phyloP scores from a whole-genome alignment of 2,888 invertebrate genomes.

The Pollenia amentaria region DNA sequence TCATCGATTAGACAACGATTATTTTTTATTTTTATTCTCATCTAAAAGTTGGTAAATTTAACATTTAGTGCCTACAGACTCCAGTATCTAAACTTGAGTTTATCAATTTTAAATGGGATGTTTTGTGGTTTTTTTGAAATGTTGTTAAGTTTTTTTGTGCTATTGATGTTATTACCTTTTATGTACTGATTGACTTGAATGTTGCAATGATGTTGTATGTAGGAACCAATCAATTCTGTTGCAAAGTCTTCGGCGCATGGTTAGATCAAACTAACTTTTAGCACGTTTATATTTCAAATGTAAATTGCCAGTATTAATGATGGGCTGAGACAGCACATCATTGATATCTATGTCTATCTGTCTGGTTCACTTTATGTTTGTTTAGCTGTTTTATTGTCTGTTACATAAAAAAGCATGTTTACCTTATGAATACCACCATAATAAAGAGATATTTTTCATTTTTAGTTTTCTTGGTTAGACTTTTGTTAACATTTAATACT shows the following conservation, averaged over 20 bases:
- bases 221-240: neutral
- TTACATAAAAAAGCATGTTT: neutral
- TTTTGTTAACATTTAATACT: no score
- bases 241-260: slow-evolving; percentile 56
- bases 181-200: slow-evolving; percentile 60
- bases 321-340: slow-evolving; percentile 50
- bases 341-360: slow-evolving; percentile 33
- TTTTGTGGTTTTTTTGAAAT: slow-evolving; percentile 40
- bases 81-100: slow-evolving; percentile 28
- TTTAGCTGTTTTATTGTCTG: neutral
- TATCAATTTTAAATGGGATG: slow-evolving; percentile 59
- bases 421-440: neutral
- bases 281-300: slow-evolving; percentile 52
- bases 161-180: slow-evolving; percentile 55
- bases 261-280: neutral
- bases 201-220: slow-evolving; percentile 10
- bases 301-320: slow-evolving; percentile 55
- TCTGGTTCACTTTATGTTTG: neutral
- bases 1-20: neutral
- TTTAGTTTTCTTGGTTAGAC: neutral
- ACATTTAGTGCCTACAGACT: neutral
- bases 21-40: neutral
- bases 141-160: slow-evolving; percentile 21
- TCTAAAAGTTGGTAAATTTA: neutral
- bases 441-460: slow-evolving; percentile 8